Evolutionary conservation across 1,140 invertebrate species (phyloP).

Genomic region (Drosophila willistoni): DNA sequence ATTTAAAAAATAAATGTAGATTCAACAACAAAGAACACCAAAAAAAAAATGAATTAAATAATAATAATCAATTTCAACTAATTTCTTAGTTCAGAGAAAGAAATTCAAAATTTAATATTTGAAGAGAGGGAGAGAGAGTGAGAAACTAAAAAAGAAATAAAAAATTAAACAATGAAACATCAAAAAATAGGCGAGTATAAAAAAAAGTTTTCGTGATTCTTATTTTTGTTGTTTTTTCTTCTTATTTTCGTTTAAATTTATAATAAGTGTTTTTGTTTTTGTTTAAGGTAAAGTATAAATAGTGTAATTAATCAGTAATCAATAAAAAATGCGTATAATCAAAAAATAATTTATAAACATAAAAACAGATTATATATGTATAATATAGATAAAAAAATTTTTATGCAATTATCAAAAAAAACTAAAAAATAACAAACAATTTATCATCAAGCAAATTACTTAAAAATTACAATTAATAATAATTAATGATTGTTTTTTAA

Average conservation of each 20-base stretch:
- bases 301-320: slow-evolving; percentile 66
- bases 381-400: slow-evolving; percentile 63
- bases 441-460: slow-evolving; percentile 52
- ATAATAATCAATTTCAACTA: slow-evolving; percentile 48
- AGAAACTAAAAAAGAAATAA: not conserved
- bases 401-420: slow-evolving; percentile 74
- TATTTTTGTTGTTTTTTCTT: slow-evolving; percentile 48
- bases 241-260: not conserved
- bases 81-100: slow-evolving; percentile 37
- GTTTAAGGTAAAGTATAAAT: slow-evolving; percentile 8
- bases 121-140: not conserved
- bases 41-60: not conserved
- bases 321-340: slow-evolving; percentile 68
- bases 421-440: slow-evolving; percentile 76
- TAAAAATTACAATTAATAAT: slow-evolving; percentile 67
- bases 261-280: not conserved
- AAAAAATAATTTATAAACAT: slow-evolving; percentile 80
- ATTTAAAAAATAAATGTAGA: slow-evolving; percentile 35
- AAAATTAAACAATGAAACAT: slow-evolving; percentile 65
- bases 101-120: slow-evolving; percentile 4
- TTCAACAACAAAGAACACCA: slow-evolving; percentile 66
- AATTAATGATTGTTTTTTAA: slow-evolving; percentile 31
- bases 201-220: slow-evolving; percentile 53
- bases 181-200: slow-evolving; percentile 73
- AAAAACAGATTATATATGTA: slow-evolving; percentile 75